Conservation (phyloP, 2,888 invertebrate species). For the Sarcophaga carnaria region DNA sequence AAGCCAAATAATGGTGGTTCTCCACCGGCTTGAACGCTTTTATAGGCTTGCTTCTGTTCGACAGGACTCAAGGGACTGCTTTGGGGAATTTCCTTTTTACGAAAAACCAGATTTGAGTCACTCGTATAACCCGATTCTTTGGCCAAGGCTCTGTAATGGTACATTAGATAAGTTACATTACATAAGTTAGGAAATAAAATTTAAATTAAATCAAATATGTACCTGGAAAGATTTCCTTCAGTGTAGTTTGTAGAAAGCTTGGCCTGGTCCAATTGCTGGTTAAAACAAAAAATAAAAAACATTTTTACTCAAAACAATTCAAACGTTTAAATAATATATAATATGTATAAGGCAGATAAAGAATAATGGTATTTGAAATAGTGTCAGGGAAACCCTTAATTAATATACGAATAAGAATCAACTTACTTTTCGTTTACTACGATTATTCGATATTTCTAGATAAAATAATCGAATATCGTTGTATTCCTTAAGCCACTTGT, state of each 20-base stretch:
- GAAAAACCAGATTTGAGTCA: slow-evolving; percentile 93
- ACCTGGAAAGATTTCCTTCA: slow-evolving; percentile 93
- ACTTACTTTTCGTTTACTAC: slow-evolving; percentile 37
- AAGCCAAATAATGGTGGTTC: slow-evolving; percentile 97
- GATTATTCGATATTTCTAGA: slow-evolving; percentile 36
- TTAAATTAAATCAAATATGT: slow-evolving; percentile 64
- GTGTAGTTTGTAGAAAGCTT: slow-evolving; percentile 85
- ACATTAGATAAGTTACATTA: neutral
- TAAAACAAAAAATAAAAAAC: slow-evolving; percentile 20
- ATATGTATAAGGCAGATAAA: neutral
- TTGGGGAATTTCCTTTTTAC: slow-evolving; percentile 87
- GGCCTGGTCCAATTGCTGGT: slow-evolving; percentile 88
- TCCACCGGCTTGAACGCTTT: slow-evolving; percentile 94
- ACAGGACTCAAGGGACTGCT: slow-evolving; percentile 88
- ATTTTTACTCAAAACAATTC: too few relatives aligned
- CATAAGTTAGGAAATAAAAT: neutral
- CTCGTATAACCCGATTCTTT: slow-evolving; percentile 96
- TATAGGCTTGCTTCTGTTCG: slow-evolving; percentile 93
- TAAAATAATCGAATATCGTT: slow-evolving; percentile 51
- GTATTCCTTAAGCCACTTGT: slow-evolving; percentile 66
- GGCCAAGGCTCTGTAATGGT: slow-evolving; percentile 86
- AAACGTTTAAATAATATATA: neutral
- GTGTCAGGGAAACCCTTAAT: neutral
- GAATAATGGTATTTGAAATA: neutral
- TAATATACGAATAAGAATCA: neutral